Conservation (phyloP, 2,888 invertebrate species). For the Cheilosia impressa region DNA sequence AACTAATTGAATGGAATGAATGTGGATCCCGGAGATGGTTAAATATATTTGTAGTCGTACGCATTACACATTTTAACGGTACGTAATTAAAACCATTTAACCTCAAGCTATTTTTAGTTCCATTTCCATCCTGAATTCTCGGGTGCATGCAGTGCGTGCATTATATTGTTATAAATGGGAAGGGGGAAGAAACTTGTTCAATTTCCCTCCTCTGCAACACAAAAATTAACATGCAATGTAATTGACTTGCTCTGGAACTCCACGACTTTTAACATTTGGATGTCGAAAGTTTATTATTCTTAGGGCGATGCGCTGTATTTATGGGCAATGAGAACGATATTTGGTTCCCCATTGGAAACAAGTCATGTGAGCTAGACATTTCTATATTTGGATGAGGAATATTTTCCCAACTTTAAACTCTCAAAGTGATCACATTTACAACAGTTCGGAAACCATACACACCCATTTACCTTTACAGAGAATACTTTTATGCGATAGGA, state of each 20-base stretch:
- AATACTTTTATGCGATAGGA: too few species aligned
- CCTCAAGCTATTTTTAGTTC: constrained; percentile 37
- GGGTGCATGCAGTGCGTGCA: neutral
- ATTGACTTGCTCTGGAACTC: constrained; percentile 21
- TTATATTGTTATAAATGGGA: neutral
- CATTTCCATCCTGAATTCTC: constrained; percentile 8
- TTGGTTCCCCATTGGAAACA: neutral
- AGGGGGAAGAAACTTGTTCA: constrained; percentile 16
- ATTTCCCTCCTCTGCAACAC: neutral
- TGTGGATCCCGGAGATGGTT: neutral
- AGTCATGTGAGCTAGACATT: too few species aligned
- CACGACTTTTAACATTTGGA: constrained; percentile 1
- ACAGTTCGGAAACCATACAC: too few species aligned
- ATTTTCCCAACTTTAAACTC: too few species aligned
- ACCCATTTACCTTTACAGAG: too few species aligned
- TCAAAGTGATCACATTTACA: too few species aligned
- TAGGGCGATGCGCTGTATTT: constrained; percentile 1
- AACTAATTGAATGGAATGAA: neutral
- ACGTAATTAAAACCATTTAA: constrained; percentile 36
- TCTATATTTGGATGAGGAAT: too few species aligned
- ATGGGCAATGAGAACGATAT: neutral
- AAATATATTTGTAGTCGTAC: constrained; percentile 9
- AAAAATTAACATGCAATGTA: constrained; percentile 8
- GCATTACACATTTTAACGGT: neutral
- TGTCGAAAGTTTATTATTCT: constrained; percentile 19